Evolutionary conservation across 2,113 vertebrate genomes (phyloP).

Genomic region (Australoheros scitulus): DNA sequence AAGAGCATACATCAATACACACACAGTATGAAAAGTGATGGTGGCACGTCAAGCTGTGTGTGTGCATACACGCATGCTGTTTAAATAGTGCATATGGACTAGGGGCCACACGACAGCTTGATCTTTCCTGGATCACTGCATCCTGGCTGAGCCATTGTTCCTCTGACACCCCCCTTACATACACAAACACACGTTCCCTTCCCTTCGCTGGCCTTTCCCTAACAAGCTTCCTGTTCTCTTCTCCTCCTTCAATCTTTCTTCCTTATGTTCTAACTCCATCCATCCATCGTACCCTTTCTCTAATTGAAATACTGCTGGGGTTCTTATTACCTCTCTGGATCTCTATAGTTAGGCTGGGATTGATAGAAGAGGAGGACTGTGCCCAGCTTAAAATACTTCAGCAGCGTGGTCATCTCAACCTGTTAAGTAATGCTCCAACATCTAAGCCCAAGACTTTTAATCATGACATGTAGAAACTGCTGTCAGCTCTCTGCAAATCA

Average conservation of each 20-base stretch:
- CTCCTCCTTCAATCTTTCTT: background rate
- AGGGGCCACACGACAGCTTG: conserved; percentile 77
- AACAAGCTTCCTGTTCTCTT: conserved; percentile 27
- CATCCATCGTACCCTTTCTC: background rate
- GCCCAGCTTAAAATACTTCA: background rate
- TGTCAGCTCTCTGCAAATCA: conserved; percentile 47
- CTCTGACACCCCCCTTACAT: conserved; percentile 37
- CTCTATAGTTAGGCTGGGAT: background rate
- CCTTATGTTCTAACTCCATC: background rate
- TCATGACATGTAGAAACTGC: conserved; percentile 11
- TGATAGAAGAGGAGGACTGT: background rate
- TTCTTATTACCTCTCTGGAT: background rate
- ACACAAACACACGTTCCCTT: conserved; percentile 40
- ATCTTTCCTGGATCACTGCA: conserved; percentile 79
- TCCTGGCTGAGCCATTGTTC: conserved; percentile 72
- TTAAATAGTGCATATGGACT: conserved; percentile 72
- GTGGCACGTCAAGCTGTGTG: conserved; percentile 20
- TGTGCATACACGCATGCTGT: conserved; percentile 16
- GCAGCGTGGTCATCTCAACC: conserved; percentile 14
- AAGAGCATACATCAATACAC: background rate
- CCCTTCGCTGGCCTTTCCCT: conserved; percentile 7
- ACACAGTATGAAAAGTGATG: background rate
- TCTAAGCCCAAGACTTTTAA: conserved; percentile 34
- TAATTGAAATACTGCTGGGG: background rate
- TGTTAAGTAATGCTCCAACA: conserved; percentile 37